phyloP scores from a whole-genome alignment of 2,888 invertebrate genomes.

The Conistra vaccinii region DNA sequence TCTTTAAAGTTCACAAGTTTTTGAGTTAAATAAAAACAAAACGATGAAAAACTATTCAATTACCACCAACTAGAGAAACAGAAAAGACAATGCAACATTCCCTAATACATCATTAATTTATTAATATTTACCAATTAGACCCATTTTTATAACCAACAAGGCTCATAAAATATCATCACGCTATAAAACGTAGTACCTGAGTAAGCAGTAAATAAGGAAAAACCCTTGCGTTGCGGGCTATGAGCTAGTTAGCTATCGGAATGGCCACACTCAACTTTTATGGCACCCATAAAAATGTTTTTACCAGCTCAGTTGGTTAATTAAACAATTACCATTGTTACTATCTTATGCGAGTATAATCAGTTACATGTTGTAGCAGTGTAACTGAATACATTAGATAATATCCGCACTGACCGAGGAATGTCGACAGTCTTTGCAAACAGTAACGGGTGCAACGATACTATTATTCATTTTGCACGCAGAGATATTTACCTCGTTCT shows the following conservation, averaged over 20 bases:
- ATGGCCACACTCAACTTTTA: slow-evolving; percentile 64
- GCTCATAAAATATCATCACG: slow-evolving; percentile 68
- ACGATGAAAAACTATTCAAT: not conserved
- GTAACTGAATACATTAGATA: slow-evolving; percentile 37
- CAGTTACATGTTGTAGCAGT: slow-evolving; percentile 48
- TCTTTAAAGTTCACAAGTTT: not conserved
- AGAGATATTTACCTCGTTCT: slow-evolving; percentile 32
- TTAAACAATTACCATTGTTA: slow-evolving; percentile 69
- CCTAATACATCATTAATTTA: slow-evolving; percentile 45
- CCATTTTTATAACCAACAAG: slow-evolving; percentile 60
- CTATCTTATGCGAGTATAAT: slow-evolving; percentile 51
- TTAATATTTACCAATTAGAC: slow-evolving; percentile 60
- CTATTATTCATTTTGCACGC: slow-evolving; percentile 44
- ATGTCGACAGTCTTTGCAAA: slow-evolving; percentile 22
- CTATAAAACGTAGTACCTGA: slow-evolving; percentile 65
- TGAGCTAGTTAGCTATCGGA: slow-evolving; percentile 63
- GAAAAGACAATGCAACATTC: slow-evolving; percentile 37
- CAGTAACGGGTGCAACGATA: slow-evolving; percentile 27
- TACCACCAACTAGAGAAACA: not conserved
- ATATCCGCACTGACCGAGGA: slow-evolving; percentile 43
- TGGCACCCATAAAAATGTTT: slow-evolving; percentile 64
- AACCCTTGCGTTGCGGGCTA: slow-evolving; percentile 51
- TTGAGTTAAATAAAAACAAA: slow-evolving; percentile 16
- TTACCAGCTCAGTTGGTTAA: slow-evolving; percentile 65
- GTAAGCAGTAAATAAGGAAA: slow-evolving; percentile 65